These are phyloP conservation scores for Drosophila kanapiae DNA, from an alignment of 1,140 invertebrate genomes.

Conservation along the genomic window DNA sequence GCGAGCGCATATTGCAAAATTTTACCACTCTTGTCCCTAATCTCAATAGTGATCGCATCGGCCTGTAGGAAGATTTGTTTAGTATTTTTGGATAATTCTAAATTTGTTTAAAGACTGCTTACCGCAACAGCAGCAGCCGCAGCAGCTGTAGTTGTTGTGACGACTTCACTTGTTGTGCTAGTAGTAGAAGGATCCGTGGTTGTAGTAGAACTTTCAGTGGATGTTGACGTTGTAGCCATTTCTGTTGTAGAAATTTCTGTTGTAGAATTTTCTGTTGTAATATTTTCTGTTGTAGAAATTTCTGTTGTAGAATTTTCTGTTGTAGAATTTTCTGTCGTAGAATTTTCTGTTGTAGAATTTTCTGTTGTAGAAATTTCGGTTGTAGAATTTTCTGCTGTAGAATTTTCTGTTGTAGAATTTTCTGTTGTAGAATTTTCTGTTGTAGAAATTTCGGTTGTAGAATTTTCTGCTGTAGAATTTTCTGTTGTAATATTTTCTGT, in stretches of 20 bases:
- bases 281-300: too few relatives aligned
- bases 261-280: too few relatives aligned
- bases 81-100: neutral
- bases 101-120: neutral
- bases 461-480: neutral
- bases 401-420: neutral
- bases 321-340: too few relatives aligned
- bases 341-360: neutral
- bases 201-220: neutral
- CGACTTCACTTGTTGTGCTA: neutral
- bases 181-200: neutral
- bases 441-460: constrained; percentile 4
- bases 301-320: neutral
- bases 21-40: constrained; percentile 2
- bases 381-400: neutral
- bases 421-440: neutral
- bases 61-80: neutral
- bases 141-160: neutral
- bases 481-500: neutral
- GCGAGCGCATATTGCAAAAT: neutral
- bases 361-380: neutral
- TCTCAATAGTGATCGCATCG: neutral
- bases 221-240: neutral
- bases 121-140: neutral
- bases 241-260: neutral